Percentiles rank a stretch among this genome's conserved stretches.
These are phyloP conservation scores for Sprattus sprattus DNA, from an alignment of 2,113 vertebrate species.

Conservation along the genomic window DNA sequence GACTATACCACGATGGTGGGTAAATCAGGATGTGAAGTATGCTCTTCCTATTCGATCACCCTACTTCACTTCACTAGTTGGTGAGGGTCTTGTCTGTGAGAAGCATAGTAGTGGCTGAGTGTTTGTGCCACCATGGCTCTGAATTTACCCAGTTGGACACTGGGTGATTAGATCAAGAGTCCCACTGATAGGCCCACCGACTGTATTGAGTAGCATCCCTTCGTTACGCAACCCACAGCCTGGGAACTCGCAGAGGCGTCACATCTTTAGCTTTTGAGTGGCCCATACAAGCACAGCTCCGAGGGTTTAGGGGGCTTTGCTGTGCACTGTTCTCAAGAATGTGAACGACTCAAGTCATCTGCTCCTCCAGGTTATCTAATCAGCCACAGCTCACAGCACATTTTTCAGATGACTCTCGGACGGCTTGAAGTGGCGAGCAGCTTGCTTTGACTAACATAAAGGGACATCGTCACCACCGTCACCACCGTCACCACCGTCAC, in stretches of 20 bases:
- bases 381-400: background rate
- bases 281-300: background rate
- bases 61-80: too few relatives aligned
- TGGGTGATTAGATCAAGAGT: background rate
- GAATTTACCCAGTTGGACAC: background rate
- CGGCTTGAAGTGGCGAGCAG: background rate
- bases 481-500: background rate
- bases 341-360: background rate
- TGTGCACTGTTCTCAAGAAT: background rate
- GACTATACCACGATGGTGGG: too few relatives aligned
- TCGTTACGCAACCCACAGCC: background rate
- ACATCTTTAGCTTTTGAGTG: background rate
- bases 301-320: background rate
- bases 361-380: conserved; percentile 13
- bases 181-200: background rate
- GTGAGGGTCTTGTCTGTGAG: background rate
- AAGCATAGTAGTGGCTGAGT: too few relatives aligned
- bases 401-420: background rate
- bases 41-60: too few relatives aligned
- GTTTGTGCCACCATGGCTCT: background rate
- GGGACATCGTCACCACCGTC: background rate
- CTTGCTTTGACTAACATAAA: background rate
- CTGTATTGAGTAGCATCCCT: background rate
- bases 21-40: too few relatives aligned
- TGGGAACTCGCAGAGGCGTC: background rate